Evolutionary conservation across 2,888 invertebrate species (phyloP), one percentile per base, ranked within the genome.

Genomic region (Automeris io): DNA sequence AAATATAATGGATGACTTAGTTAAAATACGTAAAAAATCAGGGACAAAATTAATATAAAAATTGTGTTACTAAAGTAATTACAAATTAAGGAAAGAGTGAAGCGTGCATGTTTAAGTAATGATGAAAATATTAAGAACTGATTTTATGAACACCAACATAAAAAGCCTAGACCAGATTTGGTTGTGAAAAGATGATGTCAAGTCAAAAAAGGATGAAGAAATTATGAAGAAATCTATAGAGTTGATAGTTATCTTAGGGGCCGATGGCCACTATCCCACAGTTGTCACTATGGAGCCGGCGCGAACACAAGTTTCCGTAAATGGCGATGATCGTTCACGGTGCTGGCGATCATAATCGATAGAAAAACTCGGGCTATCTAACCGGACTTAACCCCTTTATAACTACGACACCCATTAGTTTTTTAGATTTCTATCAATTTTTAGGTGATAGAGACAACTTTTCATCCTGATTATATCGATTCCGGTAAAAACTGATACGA

Each of bases 341-440:
- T 63, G 61, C 54, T 55, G 54, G 55, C 65, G 74, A 78, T 81
- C 72, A 75, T 77, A 75, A 74, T 78, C 78, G 61, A 49, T 63
- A 71, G 78, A 81, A 83, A 85, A 83, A 82, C 74, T 71, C 64
- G 65, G 62, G 67, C 66, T 71, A 66, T 59, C 65, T 57, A 77
- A 62, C 74, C 82, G 82, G 83, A 85, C 71, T 76, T 81, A 75
- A 81, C 83, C 83, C 66, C 70, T 67, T 70, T 70, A 54, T 47
- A 58, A 56, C 52, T 49, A 53, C 62, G 51, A 56, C 53, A 55
- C 52, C 51, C 49, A 62, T 58, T 54, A 58, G 39, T 49, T 33
- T 33, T 33, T 22, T 42, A 41, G 41, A 47, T 45, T 33, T 19
- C 36, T 38, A 45, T 38, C 38, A 18, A 9, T 46, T 50, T 60